Base-by-base conservation (phyloP, 2,113 vertebrate species). In the Thomomys bottae region DNA sequence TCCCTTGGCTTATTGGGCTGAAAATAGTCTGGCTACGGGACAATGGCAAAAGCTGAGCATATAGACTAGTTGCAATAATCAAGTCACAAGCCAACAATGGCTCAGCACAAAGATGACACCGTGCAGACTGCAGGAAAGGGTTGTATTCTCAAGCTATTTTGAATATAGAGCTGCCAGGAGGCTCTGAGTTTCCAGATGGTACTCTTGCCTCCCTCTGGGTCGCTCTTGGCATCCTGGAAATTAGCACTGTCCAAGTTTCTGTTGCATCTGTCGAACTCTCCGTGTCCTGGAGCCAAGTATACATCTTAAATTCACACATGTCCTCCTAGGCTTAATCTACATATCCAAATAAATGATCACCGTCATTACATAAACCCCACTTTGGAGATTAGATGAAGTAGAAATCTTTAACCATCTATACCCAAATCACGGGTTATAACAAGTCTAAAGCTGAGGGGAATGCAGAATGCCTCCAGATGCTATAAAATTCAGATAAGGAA, bases 401-500 rank as follows among this genome's bases (percentile, higher is more conserved):
- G 73, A 18, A 91, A 38, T 94, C 81, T 84, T 84, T 59, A 89
- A 45, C 75, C 59, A 87, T 68, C 73, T 85, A 20, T 49, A 91
- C n/a, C 72, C 87, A 91, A 92, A 94, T 92, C 82, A 57, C 26
- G n/a, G 94, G 78, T 94, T 89, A 84, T 94, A 92, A 94, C 90
- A 94, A 94, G 77, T 90, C 89, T 59, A 90, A 89, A 96, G 72
- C 57, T 87, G 67, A 91, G 70, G 78, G 45, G 89, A 84, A 85
- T 26, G 45, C 89, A 94, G 93, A 91, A 92, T 84, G 77, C 73
- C 32, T 95, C 91, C 96, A 96, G 96, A 94, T 94, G 87, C 93
- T 82, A 30, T 36, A n/a, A 63, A 40, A 75, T 38, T 87, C 85
- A 45, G 87, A 91, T 87, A 85, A 94, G 79, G 61, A 93, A 86